phyloP scores from a whole-genome alignment of 2,113 vertebrate genomes.

The Amazona vittata region DNA sequence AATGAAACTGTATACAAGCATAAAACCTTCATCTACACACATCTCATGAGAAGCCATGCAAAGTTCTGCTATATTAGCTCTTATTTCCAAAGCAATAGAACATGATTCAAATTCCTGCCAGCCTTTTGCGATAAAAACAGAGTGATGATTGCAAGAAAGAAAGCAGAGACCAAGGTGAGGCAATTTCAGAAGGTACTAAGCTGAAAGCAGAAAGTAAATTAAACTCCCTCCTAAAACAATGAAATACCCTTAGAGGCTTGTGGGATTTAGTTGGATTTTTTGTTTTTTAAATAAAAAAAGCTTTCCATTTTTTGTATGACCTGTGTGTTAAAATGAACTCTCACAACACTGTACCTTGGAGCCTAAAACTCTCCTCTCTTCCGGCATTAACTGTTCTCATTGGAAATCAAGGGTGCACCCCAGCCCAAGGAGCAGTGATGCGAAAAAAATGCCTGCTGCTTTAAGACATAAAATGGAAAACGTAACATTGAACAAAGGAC shows the following conservation, averaged over 20 bases:
- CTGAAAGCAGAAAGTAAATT: background rate
- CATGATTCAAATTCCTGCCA: background rate
- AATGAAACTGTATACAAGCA: fast-evolving
- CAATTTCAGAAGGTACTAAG: background rate
- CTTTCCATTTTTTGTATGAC: background rate
- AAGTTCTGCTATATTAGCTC: background rate
- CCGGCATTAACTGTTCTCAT: background rate
- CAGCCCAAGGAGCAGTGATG: background rate
- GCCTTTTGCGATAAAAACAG: background rate
- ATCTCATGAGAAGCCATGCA: background rate
- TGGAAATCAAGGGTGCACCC: background rate
- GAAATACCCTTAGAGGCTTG: background rate
- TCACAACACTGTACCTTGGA: background rate
- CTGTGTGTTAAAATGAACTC: background rate
- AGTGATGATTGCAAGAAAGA: background rate
- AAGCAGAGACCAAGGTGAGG: background rate
- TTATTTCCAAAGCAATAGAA: constrained; percentile 51
- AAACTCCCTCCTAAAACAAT: background rate
- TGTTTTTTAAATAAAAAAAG: background rate
- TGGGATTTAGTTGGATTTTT: background rate
- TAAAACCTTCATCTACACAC: background rate
- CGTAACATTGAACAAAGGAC: background rate
- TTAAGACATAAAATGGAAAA: background rate
- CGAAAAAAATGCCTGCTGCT: background rate
- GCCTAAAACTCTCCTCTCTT: background rate